A percentile compares a stretch with the other conserved stretches of the same genome.
Evolutionary conservation across 2,797 vertebrate species (phyloP).

Genomic region (Myotis findleyi): DNA sequence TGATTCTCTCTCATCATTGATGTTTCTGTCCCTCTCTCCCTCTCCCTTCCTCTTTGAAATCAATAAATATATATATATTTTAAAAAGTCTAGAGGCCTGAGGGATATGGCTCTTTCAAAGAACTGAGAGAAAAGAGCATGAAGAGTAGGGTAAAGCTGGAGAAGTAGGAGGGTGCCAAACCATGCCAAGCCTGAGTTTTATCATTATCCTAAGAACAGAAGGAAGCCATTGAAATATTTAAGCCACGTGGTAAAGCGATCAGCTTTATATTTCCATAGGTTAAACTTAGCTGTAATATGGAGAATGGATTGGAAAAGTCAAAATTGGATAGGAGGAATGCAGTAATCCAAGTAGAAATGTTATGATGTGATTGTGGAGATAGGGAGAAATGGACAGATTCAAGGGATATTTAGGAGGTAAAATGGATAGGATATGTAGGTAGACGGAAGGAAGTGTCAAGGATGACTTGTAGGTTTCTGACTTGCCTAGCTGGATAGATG

Average conservation of each 20-base stretch:
- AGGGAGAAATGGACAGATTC: not conserved
- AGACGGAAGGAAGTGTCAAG: not conserved
- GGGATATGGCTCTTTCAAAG: not conserved
- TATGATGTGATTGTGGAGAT: not conserved
- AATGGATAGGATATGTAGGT: not conserved
- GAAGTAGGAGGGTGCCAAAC: not conserved
- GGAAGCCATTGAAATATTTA: not conserved
- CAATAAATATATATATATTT: no score
- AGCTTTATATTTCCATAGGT: slow-evolving; percentile 1
- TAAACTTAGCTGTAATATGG: not conserved
- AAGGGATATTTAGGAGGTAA: not conserved
- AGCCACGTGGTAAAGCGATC: not conserved
- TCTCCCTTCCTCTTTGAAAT: no score
- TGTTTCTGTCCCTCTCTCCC: no score
- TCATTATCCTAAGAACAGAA: not conserved
- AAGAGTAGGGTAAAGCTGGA: not conserved
- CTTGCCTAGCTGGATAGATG: not conserved
- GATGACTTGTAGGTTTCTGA: not conserved
- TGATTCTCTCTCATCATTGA: no score
- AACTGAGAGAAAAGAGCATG: not conserved
- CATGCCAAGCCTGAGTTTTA: not conserved
- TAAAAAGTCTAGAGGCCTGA: not conserved
- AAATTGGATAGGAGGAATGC: not conserved
- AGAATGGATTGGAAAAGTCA: not conserved
- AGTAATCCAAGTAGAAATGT: not conserved